Conservation (phyloP, 2,888 invertebrate genomes). For the Hemicrepidius hirtus region DNA sequence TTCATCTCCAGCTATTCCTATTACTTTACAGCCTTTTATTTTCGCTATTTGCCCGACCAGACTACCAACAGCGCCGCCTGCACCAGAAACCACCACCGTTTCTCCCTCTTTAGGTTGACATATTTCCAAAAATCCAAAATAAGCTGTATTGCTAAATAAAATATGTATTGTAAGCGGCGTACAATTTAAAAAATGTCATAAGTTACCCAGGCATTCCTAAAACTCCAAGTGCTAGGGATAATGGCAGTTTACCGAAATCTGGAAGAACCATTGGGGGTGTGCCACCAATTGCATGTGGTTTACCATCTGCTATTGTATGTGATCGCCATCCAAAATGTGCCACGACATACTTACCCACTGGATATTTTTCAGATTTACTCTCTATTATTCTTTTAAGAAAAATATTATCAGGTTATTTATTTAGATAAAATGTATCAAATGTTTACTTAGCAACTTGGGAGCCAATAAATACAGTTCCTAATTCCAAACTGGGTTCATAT, state of each 20-base stretch:
- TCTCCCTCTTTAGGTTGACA: conserved; percentile 83
- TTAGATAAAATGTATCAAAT: neutral
- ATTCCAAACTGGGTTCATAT: conserved; percentile 73
- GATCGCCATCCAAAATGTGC: conserved; percentile 82
- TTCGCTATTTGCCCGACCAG: conserved; percentile 88
- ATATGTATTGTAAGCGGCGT: too few relatives aligned
- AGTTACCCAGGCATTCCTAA: conserved; percentile 70
- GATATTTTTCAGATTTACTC: conserved; percentile 79
- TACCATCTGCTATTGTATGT: conserved; percentile 77
- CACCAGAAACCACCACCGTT: conserved; percentile 82
- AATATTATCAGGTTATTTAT: neutral
- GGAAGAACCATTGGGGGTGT: conserved; percentile 70
- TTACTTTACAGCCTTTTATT: conserved; percentile 80
- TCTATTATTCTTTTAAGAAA: conserved; percentile 77
- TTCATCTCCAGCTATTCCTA: conserved; percentile 83
- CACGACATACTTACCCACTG: conserved; percentile 78
- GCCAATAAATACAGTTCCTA: conserved; percentile 78
- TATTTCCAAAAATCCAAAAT: conserved; percentile 83
- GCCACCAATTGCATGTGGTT: conserved; percentile 75
- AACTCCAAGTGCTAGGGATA: conserved; percentile 78
- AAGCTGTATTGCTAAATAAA: conserved; percentile 79
- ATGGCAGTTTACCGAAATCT: conserved; percentile 75
- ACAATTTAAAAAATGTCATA: neutral
- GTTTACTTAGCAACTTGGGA: conserved; percentile 82
- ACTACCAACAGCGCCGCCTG: conserved; percentile 87